Base-by-base conservation (phyloP, 2,113 vertebrate species). In the Bos javanicus region DNA sequence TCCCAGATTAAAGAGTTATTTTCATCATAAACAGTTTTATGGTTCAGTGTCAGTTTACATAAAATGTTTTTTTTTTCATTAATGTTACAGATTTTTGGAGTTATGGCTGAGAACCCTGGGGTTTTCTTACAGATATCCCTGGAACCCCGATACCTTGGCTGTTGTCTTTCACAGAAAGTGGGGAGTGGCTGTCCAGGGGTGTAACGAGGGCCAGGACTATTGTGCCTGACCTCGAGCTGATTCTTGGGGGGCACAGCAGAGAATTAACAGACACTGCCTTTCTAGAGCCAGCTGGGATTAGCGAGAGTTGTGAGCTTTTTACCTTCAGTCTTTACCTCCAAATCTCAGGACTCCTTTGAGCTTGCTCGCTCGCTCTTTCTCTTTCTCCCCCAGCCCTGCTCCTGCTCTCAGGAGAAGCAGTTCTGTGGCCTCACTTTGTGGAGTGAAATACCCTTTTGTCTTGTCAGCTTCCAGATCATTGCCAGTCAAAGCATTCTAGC, bases 311-410 rank as follows among this genome's bases (percentile, higher is more conserved):
- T 39, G 71, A 48, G 57, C 36, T 36, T 52, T 78, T 28, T 78
- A 56, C 80, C 28, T 67, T 9, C 7, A 12, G 36, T 17, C 48
- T 48, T 48, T 48, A 48, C 48, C 48, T 48, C 11, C 46, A 21
- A 1, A 6, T 46, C 2, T 0, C 23, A 2, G 33, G 50, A 4
- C 3, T 19, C 16, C 14, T 30, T 12, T 48, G 7, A 48, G 21
- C 39, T 15, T 6, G 21, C 3, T 80, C 2, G 3, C 10, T 57
- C 21, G 1, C 21, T 14, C 43, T 28, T 6, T 7, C 46, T 33
- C 10, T 7, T 19, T 17, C 28, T 1, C 19, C 5, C 46, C 28
- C 15, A 4, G 0, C 3, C 30, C 17, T 57, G 26, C 10, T 39
- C 26, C 56, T 62, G 25, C 64, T 46, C 50, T 86, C 5, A 3